Percentiles rank a stretch among this genome's conserved stretches.
These are phyloP conservation scores for Meloidogyne exigua DNA, from an alignment of 1,140 invertebrate genomes.

Conservation along the genomic window DNA sequence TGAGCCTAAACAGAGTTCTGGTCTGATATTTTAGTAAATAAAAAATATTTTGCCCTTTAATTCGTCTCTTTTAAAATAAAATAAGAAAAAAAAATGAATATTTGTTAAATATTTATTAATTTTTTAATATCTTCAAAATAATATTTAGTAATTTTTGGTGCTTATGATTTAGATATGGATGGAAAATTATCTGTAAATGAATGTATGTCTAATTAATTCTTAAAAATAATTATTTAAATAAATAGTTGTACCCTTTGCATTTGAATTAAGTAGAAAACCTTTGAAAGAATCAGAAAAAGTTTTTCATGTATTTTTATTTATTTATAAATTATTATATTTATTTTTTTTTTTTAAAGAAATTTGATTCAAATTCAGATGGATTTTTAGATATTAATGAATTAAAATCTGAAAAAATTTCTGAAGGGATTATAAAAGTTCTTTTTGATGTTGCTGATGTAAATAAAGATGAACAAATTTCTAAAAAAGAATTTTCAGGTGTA, in stretches of 20 bases:
- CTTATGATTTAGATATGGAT: slow-evolving; percentile 24
- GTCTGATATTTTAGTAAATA: not conserved
- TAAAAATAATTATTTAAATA: too few species aligned
- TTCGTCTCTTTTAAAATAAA: too few species aligned
- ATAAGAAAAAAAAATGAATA: too few species aligned
- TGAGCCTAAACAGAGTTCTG: slow-evolving; percentile 13
- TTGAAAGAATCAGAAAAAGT: slow-evolving; percentile 22
- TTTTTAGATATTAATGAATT: slow-evolving; percentile 18
- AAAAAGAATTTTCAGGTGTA: slow-evolving; percentile 11
- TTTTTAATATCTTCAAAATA: not conserved
- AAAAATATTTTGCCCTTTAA: not conserved
- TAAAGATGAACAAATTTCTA: slow-evolving; percentile 15
- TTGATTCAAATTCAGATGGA: slow-evolving; percentile 32
- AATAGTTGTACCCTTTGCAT: slow-evolving; percentile 33
- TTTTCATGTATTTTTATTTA: slow-evolving; percentile 25
- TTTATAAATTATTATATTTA: not conserved
- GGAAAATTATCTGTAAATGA: slow-evolving; percentile 19
- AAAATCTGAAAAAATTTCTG: slow-evolving; percentile 8
- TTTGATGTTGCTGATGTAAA: slow-evolving; percentile 31
- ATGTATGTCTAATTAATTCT: not conserved
- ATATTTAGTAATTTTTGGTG: slow-evolving; percentile 20
- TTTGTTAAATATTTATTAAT: too few species aligned
- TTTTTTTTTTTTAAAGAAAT: slow-evolving; percentile 18
- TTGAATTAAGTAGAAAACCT: slow-evolving; percentile 31
- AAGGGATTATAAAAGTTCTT: slow-evolving; percentile 11